Base-by-base conservation (phyloP, 2,797 vertebrate species). In the Cynopterus sphinx region DNA sequence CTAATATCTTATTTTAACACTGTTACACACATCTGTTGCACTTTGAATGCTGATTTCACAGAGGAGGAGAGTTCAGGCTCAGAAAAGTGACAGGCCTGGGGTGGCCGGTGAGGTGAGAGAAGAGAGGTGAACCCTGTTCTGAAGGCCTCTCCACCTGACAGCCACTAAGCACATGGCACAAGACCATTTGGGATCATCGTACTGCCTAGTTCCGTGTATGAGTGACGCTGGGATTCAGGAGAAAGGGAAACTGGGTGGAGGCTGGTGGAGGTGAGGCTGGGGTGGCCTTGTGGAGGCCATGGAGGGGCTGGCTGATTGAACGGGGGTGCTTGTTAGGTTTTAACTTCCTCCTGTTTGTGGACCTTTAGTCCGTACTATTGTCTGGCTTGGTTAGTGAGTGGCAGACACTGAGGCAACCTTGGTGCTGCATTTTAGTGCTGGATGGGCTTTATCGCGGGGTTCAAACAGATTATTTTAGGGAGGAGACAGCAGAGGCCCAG, bases 401-500 rank as follows among this genome's bases (percentile, higher is more conserved):
- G 55, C 13, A 61, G 43, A 10, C 26, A 31, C 22, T 4, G 74
- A 92, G 49, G 51, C 43, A 81, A 51, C 3, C 49, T 57, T 65
- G 36, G 26, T 15, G 10, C n/a, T 4, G 3, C 71, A 33, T 41
- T 53, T 61, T 39, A 75, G 61, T 63, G 51, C 70, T 55, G 53
- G 11, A 6, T 55, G 15, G 36, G 43, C 9, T 63, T 78, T 24
- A 19, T 4, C 61, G 46, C 41, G 22, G 39, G 15, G 7, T 89
- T 92, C 26, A 92, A 36, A 91, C n/a, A 77, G 39, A 79, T 43
- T 81, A 28, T 85, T 81, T 88, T 82, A 78, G 36, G 77, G 70
- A 87, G 49, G 65, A 92, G 70, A 63, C 36, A 70, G 87, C 59
- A 70, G 70, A 78, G 67, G 26, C 26, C 13, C n/a, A 78, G 89